Percentiles rank a stretch among this genome's conserved stretches.
phyloP scores from a whole-genome alignment of 2,888 invertebrate species.

The Callyntrura guangdongensis region DNA sequence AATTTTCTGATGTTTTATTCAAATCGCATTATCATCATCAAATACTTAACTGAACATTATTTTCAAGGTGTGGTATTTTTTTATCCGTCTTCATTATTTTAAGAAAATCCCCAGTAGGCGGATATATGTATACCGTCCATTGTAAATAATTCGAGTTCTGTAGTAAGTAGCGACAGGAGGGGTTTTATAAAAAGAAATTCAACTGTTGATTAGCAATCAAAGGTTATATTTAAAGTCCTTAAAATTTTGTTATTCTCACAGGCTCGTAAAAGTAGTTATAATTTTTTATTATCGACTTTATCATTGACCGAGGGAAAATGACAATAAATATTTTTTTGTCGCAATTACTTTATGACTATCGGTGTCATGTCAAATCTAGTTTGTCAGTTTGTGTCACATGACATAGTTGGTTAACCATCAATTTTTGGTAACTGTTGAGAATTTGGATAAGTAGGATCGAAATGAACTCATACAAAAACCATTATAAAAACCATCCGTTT shows the following conservation, averaged over 20 bases:
- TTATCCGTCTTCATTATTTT: not conserved
- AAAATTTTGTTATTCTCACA: conserved; percentile 1
- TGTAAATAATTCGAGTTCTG: too few relatives aligned
- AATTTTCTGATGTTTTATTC: not conserved
- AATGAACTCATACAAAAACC: too few relatives aligned
- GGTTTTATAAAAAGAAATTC: too few relatives aligned
- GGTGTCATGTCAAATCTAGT: too few relatives aligned
- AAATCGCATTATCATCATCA: conserved; percentile 2
- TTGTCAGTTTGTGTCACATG: too few relatives aligned
- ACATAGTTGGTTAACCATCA: too few relatives aligned
- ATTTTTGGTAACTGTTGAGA: too few relatives aligned
- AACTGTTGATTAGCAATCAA: not conserved
- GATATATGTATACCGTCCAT: too few relatives aligned
- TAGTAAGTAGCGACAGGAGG: too few relatives aligned
- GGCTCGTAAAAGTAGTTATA: not conserved
- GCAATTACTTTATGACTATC: too few relatives aligned
- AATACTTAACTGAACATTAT: not conserved
- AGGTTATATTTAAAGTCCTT: conserved; percentile 1
- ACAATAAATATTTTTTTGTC: not conserved
- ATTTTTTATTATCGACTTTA: not conserved
- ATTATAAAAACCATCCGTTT: not conserved
- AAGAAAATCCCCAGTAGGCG: too few relatives aligned
- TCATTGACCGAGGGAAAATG: conserved; percentile 18
- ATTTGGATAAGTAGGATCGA: too few relatives aligned
- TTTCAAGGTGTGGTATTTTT: not conserved